These are phyloP conservation scores for Sarcophaga rosellei DNA, from an alignment of 2,888 invertebrate genomes.

Conservation along the genomic window DNA sequence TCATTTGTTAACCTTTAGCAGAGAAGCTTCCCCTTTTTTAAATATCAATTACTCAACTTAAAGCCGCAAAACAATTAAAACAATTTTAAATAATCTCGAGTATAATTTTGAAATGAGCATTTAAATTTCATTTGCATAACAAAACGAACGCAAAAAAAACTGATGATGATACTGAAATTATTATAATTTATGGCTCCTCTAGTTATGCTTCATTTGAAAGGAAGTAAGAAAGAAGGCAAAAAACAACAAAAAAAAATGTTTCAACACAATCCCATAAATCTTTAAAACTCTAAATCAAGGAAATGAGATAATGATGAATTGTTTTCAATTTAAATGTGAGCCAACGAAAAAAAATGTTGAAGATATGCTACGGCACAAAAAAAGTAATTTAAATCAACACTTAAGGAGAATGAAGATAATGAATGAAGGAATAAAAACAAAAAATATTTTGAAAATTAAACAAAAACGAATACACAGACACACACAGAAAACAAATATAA, in stretches of 20 bases:
- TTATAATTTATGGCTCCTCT: conserved; percentile 28
- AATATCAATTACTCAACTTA: no score
- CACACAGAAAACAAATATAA: neutral
- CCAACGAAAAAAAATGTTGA: neutral
- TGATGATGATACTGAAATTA: conserved; percentile 8
- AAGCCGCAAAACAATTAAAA: neutral
- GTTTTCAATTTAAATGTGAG: conserved; percentile 1
- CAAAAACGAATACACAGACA: neutral
- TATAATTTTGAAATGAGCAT: conserved; percentile 27
- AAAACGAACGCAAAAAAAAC: neutral
- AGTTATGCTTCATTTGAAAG: neutral
- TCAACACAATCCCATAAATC: conserved; percentile 21
- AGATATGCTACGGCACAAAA: neutral
- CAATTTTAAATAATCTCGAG: neutral
- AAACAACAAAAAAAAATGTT: neutral
- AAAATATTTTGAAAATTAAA: neutral
- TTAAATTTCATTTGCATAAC: conserved; percentile 31
- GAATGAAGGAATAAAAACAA: neutral
- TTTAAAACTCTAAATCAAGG: conserved; percentile 41
- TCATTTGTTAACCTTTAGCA: no score
- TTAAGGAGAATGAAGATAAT: neutral
- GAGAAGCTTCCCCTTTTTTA: no score
- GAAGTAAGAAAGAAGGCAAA: neutral
- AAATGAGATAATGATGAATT: conserved; percentile 56
- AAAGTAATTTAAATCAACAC: conserved; percentile 43